Base-by-base conservation (phyloP, 2,888 invertebrate genomes). In the Troides aeacus region DNA sequence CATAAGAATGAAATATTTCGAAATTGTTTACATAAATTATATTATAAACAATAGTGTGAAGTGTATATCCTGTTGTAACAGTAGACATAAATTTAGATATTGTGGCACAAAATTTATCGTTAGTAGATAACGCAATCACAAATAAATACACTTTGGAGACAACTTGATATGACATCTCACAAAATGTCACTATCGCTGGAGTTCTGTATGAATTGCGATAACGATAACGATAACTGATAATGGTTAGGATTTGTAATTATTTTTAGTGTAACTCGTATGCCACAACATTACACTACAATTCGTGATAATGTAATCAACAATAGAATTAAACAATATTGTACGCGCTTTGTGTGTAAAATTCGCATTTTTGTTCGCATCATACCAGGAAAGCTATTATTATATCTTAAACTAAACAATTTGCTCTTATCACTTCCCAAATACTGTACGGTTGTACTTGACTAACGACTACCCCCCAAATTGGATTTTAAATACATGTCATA, bases 151-250 rank as follows among this genome's bases (percentile, higher is more conserved):
- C 83, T 83, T 76, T 81, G 80, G 79, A 76, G 75, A 81, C 78
- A 81, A 79, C 77, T 81, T 81, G 84, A 87, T 83, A 84, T 79
- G 82, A 75, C 85, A 88, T 89, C 86, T 87, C 85, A 79, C 83
- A 84, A 86, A 87, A 86, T 75, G 74, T 79, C 61, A 74, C 72
- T 88, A 88, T 88, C 88, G 77, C 78, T 74, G 74, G 77, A 82
- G 84, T 83, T 83, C 70, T 87, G 86, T 89, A 85, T 85, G 82
- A 76, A 76, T 74, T 78, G 71, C 74, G 86, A 86, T 86, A 84
- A 71, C 76, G 84, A 81, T 82, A 83, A 75, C 79, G 79, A 78
- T 81, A 80, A 72, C 77, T 76, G 84, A 86, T 85, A 84, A 80
- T 77, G 79, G 77, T 78, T 73, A 71, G 81, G 85, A 83, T 85